Conservation (phyloP, 2,888 invertebrate species). For the Rapana venosa region DNA sequence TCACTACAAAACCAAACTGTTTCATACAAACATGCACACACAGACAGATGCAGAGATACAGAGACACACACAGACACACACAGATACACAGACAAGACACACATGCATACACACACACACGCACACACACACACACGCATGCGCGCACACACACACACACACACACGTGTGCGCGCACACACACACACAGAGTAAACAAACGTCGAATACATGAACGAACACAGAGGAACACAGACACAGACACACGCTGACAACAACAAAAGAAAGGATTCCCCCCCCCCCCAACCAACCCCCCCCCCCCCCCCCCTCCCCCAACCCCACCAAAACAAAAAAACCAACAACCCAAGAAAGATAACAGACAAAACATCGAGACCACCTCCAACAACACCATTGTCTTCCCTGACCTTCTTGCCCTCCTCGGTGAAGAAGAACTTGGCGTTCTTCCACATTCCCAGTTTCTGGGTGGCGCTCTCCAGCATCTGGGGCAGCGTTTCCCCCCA, state of each 20-base stretch:
- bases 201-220: too few relatives aligned
- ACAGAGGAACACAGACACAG: too few relatives aligned
- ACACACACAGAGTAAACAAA: too few relatives aligned
- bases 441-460: slow-evolving; percentile 73
- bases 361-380: neutral
- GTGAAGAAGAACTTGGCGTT: slow-evolving; percentile 71
- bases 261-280: too few relatives aligned
- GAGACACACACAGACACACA: neutral
- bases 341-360: neutral
- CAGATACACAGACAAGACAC: neutral
- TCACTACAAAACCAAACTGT: too few relatives aligned
- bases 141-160: too few relatives aligned
- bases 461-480: slow-evolving; percentile 71
- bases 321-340: too few relatives aligned
- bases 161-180: neutral
- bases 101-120: neutral
- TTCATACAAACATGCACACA: neutral
- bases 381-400: neutral
- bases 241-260: too few relatives aligned
- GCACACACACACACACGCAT: too few relatives aligned
- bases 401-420: slow-evolving; percentile 73
- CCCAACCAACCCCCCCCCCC: too few relatives aligned
- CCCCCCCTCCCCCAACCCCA: too few relatives aligned
- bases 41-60: neutral
- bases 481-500: slow-evolving; percentile 75